Conservation (phyloP, 92 coral and sea anemone species). For the Palythoa grandis region DNA sequence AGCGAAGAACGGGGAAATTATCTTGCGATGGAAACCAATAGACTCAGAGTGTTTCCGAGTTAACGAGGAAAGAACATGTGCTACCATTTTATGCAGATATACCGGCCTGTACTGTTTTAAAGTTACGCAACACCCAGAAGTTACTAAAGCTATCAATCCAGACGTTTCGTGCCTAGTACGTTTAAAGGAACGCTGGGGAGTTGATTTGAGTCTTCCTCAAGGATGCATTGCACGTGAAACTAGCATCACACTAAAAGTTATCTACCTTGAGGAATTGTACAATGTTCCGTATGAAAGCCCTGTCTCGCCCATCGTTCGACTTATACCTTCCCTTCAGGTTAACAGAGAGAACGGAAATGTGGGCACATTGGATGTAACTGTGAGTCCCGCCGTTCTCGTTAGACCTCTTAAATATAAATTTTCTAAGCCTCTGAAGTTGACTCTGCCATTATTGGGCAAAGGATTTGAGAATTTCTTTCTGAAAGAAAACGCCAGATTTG, state of each 20-base stretch:
- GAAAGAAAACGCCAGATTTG: conserved; percentile 68
- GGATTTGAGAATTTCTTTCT: conserved; percentile 69
- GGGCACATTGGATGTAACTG: conserved; percentile 69
- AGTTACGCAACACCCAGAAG: conserved; percentile 76
- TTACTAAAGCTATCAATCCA: conserved; percentile 61
- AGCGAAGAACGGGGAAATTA: conserved; percentile 46
- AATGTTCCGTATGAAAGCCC: conserved; percentile 69
- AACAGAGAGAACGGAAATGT: conserved; percentile 41
- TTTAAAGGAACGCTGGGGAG: conserved; percentile 57
- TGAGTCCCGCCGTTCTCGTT: conserved; percentile 83
- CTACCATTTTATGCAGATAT: conserved; percentile 63
- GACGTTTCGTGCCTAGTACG: conserved; percentile 41
- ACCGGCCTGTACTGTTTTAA: conserved; percentile 76
- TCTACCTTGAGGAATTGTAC: conserved; percentile 72
- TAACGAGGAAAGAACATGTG: conserved; percentile 69
- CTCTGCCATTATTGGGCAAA: conserved; percentile 75
- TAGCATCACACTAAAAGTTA: conserved; percentile 68
- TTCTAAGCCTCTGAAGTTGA: conserved; percentile 68
- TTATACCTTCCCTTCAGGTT: conserved; percentile 49
- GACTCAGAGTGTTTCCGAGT: conserved; percentile 72
- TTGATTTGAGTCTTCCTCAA: conserved; percentile 50
- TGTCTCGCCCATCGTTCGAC: conserved; percentile 50
- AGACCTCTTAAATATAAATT: conserved; percentile 70
- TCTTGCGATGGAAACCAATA: conserved; percentile 72
- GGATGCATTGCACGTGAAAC: conserved; percentile 63